phyloP scores from a whole-genome alignment of 2,797 vertebrate genomes.

The Falco naumanni region DNA sequence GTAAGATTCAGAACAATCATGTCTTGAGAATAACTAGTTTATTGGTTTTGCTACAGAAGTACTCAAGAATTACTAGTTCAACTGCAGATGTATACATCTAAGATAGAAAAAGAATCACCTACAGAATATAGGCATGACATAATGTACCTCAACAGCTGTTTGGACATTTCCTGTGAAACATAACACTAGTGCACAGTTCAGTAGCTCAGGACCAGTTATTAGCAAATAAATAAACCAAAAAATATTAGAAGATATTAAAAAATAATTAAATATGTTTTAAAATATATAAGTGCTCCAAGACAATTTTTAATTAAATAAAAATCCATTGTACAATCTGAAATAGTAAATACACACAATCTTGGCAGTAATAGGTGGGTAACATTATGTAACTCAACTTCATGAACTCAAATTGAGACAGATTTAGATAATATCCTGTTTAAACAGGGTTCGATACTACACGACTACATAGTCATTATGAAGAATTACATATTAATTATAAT shows the following conservation, averaged over 20 bases:
- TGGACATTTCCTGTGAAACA: not conserved
- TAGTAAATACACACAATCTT: not conserved
- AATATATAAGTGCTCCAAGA: not conserved
- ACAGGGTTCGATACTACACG: not conserved
- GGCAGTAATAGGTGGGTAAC: not conserved
- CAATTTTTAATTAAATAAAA: not conserved
- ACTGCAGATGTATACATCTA: not conserved
- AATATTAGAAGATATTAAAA: not conserved
- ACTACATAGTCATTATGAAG: not conserved
- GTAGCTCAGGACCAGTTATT: not conserved
- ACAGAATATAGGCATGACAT: not conserved
- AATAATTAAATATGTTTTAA: not conserved
- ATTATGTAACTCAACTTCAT: not conserved
- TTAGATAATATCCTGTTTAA: not conserved
- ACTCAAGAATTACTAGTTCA: not conserved
- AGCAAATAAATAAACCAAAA: not conserved
- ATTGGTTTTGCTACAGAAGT: not conserved
- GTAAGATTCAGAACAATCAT: not conserved
- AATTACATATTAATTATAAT: not conserved
- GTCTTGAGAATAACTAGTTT: not conserved
- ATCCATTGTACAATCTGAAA: not conserved
- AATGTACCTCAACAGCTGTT: not conserved
- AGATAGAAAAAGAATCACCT: not conserved
- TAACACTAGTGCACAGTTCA: not conserved
- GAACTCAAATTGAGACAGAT: not conserved